Base-by-base conservation (phyloP, 2,797 vertebrate genomes). In the Syngnathus acus region DNA sequence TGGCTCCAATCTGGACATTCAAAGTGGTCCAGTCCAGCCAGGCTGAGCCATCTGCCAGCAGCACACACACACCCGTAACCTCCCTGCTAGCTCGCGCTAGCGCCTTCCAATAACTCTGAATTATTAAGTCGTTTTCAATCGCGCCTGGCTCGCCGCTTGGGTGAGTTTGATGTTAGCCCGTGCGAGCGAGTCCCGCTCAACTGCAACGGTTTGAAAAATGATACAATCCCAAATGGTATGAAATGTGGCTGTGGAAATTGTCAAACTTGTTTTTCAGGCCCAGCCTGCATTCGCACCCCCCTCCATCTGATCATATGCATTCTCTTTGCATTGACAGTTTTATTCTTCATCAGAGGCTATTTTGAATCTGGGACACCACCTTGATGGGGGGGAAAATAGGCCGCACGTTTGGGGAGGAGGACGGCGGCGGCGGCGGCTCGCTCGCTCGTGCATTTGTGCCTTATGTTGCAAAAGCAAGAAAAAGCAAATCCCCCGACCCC, bases 341-440 rank as follows among this genome's bases (percentile, higher is more conserved):
- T 77, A 87, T 79, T 79, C 74, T 79, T 79, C 74, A 79, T 84
- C 64, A 55, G 72, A 76, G 64, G 59, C 71, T 87, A 80, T 74
- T 83, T 83, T 78, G 78, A 89, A 93, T 89, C 86, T 92, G 84
- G 91, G 89, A 84, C 90, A 85, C 81, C 85, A 90, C 87, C 84
- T 88, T 89, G 82, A 87, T 75, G 75, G 89, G 54, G 78, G 77
- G 69, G 75, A 88, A 93, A 87, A 87, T 91, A 88, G 91, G 91
- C 67, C 89, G 70, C 43, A 78, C 74, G 89, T 68, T 82, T 59
- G 80, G 73, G 80, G 74, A n/a, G 3, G 60, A 4, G 26, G 26
- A 32, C 26, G 26, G 26, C 26, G 26, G 26, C 23, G 23, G 23
- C 23, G 23, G 23, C 23, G 23, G 23, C 23, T 23, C 23, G 23